Evolutionary conservation across 2,888 invertebrate genomes (phyloP).

Genomic region (Melieria crassipennis): DNA sequence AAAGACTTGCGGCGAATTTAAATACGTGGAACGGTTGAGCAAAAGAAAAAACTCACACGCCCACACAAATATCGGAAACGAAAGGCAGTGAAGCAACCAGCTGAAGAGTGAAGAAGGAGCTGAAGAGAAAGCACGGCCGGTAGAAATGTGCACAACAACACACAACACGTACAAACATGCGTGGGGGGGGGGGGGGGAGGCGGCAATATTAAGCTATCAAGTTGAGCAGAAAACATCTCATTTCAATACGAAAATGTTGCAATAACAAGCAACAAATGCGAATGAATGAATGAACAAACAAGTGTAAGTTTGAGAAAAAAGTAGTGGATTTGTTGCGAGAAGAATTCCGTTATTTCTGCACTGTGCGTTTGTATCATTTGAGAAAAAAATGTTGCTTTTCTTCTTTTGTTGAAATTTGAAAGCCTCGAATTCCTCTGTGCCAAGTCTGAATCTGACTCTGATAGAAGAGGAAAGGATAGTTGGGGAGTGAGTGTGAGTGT

Average conservation of each 20-base stretch:
- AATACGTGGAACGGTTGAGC: constrained; percentile 20
- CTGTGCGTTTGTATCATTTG: background rate
- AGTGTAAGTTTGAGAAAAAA: background rate
- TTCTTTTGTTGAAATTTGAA: background rate
- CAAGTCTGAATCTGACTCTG: too few species aligned
- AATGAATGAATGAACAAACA: too few species aligned
- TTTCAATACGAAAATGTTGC: constrained; percentile 33
- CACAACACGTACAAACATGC: background rate
- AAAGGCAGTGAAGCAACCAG: background rate
- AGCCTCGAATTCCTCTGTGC: too few species aligned
- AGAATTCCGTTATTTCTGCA: too few species aligned
- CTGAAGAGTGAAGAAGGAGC: background rate
- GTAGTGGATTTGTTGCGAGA: background rate
- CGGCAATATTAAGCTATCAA: constrained; percentile 41
- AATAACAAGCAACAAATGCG: too few species aligned
- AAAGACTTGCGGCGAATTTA: constrained; percentile 35
- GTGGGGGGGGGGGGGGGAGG: background rate
- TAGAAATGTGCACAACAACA: background rate
- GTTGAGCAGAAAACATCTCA: constrained; percentile 45
- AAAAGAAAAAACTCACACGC: constrained; percentile 3
- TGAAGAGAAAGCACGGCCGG: background rate
- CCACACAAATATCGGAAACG: background rate
- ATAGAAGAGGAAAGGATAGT: too few species aligned
- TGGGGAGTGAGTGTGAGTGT: too few species aligned
- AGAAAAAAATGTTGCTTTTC: background rate